A percentile compares a stretch with the other conserved stretches of the same genome.
These are phyloP conservation scores for Cistogaster globosa DNA, from an alignment of 2,888 invertebrate genomes.

Conservation along the genomic window DNA sequence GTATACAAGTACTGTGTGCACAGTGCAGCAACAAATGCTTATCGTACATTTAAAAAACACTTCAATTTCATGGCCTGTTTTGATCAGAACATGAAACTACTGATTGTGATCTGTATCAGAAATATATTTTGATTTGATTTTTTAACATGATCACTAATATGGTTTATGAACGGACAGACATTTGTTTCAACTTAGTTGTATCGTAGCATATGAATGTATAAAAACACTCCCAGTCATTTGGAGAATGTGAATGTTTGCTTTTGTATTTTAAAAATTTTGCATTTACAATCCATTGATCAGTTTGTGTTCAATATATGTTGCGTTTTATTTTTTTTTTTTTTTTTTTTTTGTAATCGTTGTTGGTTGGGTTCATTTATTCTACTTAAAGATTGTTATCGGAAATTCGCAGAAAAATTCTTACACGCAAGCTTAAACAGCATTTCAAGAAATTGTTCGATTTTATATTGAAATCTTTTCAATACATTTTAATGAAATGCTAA, in stretches of 20 bases:
- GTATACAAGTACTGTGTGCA: slow-evolving; percentile 24
- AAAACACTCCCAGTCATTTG: slow-evolving; percentile 19
- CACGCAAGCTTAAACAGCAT: slow-evolving; percentile 71
- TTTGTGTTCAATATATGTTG: slow-evolving; percentile 30
- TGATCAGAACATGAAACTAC: slow-evolving; percentile 54
- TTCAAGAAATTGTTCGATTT: slow-evolving; percentile 55
- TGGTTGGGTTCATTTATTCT: slow-evolving; percentile 45
- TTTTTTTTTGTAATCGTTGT: too few relatives aligned
- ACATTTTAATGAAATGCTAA: neutral
- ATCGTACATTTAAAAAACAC: slow-evolving; percentile 44
- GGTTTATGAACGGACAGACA: slow-evolving; percentile 30
- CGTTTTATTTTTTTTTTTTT: slow-evolving; percentile 2
- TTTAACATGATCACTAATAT: slow-evolving; percentile 67
- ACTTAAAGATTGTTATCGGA: slow-evolving; percentile 65
- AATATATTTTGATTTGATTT: slow-evolving; percentile 68
- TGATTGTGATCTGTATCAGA: slow-evolving; percentile 66
- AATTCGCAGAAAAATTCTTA: slow-evolving; percentile 72
- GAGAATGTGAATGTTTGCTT: slow-evolving; percentile 47
- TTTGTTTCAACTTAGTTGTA: neutral
- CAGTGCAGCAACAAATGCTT: slow-evolving; percentile 20
- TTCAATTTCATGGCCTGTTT: slow-evolving; percentile 55
- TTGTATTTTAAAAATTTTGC: slow-evolving; percentile 46
- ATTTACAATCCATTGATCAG: slow-evolving; percentile 55
- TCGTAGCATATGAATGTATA: neutral
- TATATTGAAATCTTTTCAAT: slow-evolving; percentile 53